Conservation (phyloP, 2,113 vertebrate genomes). For the Atherinomorus stipes region DNA sequence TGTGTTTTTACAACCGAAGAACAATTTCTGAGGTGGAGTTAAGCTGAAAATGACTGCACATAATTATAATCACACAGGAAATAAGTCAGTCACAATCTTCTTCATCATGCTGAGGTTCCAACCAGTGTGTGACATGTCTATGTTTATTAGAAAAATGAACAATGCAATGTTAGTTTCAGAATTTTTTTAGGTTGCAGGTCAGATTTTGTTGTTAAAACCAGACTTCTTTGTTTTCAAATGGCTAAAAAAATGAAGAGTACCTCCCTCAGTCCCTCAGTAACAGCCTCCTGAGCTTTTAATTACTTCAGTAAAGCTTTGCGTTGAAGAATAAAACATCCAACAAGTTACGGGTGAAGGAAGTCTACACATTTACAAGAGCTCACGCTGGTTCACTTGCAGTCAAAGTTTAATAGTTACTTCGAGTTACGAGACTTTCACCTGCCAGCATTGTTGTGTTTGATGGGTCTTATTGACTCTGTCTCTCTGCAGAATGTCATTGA, state of each 20-base stretch:
- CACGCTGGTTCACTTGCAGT: neutral
- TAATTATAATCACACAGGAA: too few species aligned
- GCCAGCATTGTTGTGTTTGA: slow-evolving; percentile 14
- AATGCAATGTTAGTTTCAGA: too few species aligned
- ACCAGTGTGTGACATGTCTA: too few species aligned
- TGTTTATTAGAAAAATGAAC: too few species aligned
- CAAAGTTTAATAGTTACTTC: neutral
- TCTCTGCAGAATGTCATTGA: slow-evolving; percentile 61
- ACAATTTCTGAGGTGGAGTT: neutral
- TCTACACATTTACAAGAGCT: neutral
- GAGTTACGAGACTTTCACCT: slow-evolving; percentile 13
- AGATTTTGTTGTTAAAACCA: neutral
- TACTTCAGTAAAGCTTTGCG: neutral
- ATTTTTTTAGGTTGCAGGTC: too few species aligned
- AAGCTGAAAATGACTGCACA: neutral
- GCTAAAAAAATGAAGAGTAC: slow-evolving; percentile 9
- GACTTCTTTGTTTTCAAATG: neutral
- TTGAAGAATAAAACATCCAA: neutral
- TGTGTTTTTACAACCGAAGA: slow-evolving; percentile 4
- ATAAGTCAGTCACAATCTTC: too few species aligned
- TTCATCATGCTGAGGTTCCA: too few species aligned
- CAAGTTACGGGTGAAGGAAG: neutral
- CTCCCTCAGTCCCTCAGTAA: neutral
- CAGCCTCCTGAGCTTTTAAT: neutral
- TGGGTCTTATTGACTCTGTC: slow-evolving; percentile 30